phyloP scores from a whole-genome alignment of 1,140 invertebrate genomes.

The Hydropsyche tenuis region DNA sequence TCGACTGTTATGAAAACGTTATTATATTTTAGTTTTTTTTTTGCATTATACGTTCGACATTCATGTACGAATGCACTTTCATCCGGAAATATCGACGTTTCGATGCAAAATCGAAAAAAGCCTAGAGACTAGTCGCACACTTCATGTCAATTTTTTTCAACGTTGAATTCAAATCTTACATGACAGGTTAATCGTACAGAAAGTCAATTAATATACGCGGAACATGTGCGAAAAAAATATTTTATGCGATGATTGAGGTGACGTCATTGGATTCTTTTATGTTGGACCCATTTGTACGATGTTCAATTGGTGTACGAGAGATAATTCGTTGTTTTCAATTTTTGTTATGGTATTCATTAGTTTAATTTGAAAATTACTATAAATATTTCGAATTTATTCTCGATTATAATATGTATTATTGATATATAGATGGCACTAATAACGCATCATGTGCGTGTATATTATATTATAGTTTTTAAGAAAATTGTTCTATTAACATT shows the following conservation, averaged over 20 bases:
- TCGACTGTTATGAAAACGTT: constrained; percentile 8
- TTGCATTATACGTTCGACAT: no score
- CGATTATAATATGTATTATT: no score
- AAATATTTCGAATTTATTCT: no score
- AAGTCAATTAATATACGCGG: constrained; percentile 6
- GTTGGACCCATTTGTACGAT: no score
- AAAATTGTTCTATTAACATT: no score
- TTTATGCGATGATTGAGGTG: constrained; percentile 7
- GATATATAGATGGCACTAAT: no score
- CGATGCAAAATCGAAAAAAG: background rate
- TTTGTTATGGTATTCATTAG: no score
- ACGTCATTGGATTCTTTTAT: background rate
- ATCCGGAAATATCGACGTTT: constrained; percentile 21
- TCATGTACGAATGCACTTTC: constrained; percentile 18
- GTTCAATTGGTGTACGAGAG: no score
- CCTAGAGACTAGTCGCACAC: background rate
- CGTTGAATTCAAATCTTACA: background rate
- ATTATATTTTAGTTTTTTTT: constrained; percentile 1
- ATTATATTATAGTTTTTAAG: no score
- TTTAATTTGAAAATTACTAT: no score
- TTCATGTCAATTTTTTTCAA: background rate
- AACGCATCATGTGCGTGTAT: no score
- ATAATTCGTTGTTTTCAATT: no score
- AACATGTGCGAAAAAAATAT: background rate
- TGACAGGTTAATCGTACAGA: constrained; percentile 13